Evolutionary conservation across 2,888 invertebrate species (phyloP).

Genomic region (Parochlus steinenii): DNA sequence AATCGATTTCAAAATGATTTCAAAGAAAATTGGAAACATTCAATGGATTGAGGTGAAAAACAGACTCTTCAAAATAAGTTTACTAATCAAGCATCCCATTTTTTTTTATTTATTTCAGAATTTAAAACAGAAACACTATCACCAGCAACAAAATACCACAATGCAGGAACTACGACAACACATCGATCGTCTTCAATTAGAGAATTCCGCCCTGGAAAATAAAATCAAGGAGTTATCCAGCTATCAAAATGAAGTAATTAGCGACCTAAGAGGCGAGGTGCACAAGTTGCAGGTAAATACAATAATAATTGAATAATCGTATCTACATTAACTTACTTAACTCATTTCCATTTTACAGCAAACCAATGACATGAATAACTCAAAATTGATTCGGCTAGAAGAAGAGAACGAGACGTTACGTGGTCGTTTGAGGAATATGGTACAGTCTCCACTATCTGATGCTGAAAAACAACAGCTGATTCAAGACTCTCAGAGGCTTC

Average conservation of each 20-base stretch:
- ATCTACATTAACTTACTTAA: conserved; percentile 3
- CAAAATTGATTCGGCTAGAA: conserved; percentile 46
- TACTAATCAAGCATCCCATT: too few species aligned
- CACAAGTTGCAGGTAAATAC: conserved; percentile 52
- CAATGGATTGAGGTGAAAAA: too few species aligned
- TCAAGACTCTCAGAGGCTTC: conserved; percentile 50
- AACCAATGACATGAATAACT: conserved; percentile 40
- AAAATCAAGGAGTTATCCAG: conserved; percentile 43
- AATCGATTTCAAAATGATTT: too few species aligned
- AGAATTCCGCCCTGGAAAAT: conserved; percentile 45
- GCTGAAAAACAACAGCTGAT: conserved; percentile 67
- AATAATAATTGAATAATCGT: not conserved
- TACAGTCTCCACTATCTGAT: conserved; percentile 66
- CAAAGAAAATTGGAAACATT: too few species aligned
- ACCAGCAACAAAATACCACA: conserved; percentile 26
- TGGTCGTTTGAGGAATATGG: conserved; percentile 58
- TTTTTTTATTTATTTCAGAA: not conserved
- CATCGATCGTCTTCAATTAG: conserved; percentile 44
- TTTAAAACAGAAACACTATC: conserved; percentile 18
- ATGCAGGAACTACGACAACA: conserved; percentile 46
- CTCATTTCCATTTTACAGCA: conserved; percentile 22
- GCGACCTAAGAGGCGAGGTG: conserved; percentile 45
- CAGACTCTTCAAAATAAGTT: too few species aligned
- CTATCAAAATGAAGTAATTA: conserved; percentile 47
- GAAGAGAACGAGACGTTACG: conserved; percentile 64